Conservation (phyloP, 2,113 vertebrate species). For the Micronycteris hirsuta region DNA sequence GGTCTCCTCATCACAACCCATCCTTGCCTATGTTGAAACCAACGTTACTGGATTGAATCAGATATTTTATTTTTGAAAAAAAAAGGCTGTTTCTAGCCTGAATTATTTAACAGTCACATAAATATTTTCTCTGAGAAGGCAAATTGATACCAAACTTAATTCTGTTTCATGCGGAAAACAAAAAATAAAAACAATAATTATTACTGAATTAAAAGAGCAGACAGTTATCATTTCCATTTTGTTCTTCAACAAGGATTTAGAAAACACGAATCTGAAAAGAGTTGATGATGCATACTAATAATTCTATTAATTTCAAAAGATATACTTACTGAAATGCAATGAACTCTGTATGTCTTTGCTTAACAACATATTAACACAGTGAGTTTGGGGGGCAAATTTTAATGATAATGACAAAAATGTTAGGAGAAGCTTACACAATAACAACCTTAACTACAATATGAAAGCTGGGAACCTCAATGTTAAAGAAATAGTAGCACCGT, state of each 20-base stretch:
- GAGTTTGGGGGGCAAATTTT: constrained; percentile 22
- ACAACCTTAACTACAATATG: not conserved
- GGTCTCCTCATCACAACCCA: not conserved
- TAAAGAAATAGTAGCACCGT: not conserved
- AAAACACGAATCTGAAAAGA: not conserved
- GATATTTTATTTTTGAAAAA: not conserved
- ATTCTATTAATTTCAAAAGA: constrained; percentile 3
- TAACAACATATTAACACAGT: not conserved
- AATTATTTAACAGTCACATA: not conserved
- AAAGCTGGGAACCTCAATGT: not conserved
- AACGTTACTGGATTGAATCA: not conserved
- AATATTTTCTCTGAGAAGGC: not conserved
- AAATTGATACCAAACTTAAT: not conserved
- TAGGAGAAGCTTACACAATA: not conserved
- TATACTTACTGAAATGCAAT: not conserved
- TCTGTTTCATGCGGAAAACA: not conserved
- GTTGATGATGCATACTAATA: not conserved
- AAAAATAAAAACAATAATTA: not conserved
- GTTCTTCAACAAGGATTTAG: not conserved
- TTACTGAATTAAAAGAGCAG: not conserved
- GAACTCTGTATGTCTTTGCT: not conserved
- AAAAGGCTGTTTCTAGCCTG: not conserved
- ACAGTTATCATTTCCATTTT: not conserved
- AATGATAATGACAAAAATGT: not conserved
- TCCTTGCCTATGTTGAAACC: not conserved